phyloP scores from a whole-genome alignment of 2,888 invertebrate genomes.

The Heterodera filipjevi region DNA sequence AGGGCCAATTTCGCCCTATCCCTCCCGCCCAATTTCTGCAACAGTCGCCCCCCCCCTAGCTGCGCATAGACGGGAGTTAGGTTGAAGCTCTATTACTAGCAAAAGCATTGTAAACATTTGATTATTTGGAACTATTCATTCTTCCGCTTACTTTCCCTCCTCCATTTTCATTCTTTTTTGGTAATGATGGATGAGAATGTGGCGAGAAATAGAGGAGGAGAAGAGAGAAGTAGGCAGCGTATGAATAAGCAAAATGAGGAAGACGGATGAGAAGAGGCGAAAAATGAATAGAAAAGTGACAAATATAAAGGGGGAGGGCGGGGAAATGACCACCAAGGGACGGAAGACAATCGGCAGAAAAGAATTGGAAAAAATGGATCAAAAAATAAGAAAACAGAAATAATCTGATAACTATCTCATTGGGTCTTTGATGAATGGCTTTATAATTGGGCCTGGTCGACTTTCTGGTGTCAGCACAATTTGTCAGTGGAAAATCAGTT shows the following conservation, averaged over 20 bases:
- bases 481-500: no score
- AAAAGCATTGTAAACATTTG: slow-evolving; percentile 11
- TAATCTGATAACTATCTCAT: no score
- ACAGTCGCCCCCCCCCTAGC: background rate
- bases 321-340: background rate
- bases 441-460: no score
- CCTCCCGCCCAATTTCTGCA: background rate
- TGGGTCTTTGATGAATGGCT: no score
- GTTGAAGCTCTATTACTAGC: slow-evolving; percentile 3
- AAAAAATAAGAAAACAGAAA: no score
- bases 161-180: background rate
- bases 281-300: background rate
- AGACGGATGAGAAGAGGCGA: background rate
- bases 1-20: background rate
- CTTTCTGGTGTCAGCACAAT: no score
- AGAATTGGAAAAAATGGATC: background rate
- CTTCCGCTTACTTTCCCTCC: background rate
- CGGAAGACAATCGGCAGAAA: background rate
- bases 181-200: slow-evolving; percentile 5
- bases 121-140: slow-evolving; percentile 4
- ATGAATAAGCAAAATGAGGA: no score
- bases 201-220: background rate
- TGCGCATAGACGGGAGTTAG: background rate
- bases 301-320: background rate
- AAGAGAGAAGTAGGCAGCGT: background rate